Evolutionary conservation across 2,797 vertebrate species (phyloP).

Genomic region (Cuniculus paca): DNA sequence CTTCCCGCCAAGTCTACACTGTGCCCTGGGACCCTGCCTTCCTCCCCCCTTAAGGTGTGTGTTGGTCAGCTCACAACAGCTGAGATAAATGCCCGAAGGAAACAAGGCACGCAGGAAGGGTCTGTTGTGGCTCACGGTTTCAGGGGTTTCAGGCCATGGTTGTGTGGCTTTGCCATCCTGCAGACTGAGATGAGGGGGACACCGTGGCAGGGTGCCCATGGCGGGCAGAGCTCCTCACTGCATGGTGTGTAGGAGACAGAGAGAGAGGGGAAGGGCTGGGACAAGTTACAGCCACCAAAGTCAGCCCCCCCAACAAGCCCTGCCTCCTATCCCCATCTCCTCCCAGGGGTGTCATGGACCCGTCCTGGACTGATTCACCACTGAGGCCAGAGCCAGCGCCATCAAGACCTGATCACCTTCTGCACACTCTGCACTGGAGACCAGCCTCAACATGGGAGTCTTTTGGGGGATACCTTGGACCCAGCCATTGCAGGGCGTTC

Average conservation of each 20-base stretch:
- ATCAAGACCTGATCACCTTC: neutral
- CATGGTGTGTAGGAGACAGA: neutral
- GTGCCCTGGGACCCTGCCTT: neutral
- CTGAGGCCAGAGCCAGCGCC: neutral
- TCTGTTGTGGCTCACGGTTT: neutral
- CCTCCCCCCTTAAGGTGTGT: accelerated
- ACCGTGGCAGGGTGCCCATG: neutral
- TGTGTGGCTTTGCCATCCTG: neutral
- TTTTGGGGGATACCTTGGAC: neutral
- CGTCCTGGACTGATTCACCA: accelerated
- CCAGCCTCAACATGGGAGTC: neutral
- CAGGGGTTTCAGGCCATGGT: neutral
- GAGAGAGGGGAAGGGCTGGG: too few species aligned
- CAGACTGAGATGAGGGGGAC: neutral
- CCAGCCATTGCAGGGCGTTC: neutral
- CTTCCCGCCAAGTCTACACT: neutral
- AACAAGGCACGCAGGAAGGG: neutral
- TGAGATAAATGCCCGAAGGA: neutral
- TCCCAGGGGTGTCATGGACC: neutral
- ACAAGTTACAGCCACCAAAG: neutral
- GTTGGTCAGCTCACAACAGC: neutral
- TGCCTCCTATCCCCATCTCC: neutral
- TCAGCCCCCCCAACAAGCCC: neutral
- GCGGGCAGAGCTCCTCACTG: neutral
- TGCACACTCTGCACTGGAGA: neutral